Percentiles rank a stretch among this genome's conserved stretches.
Conservation (phyloP, 2,797 vertebrate species). For the Sternotherus odoratus region DNA sequence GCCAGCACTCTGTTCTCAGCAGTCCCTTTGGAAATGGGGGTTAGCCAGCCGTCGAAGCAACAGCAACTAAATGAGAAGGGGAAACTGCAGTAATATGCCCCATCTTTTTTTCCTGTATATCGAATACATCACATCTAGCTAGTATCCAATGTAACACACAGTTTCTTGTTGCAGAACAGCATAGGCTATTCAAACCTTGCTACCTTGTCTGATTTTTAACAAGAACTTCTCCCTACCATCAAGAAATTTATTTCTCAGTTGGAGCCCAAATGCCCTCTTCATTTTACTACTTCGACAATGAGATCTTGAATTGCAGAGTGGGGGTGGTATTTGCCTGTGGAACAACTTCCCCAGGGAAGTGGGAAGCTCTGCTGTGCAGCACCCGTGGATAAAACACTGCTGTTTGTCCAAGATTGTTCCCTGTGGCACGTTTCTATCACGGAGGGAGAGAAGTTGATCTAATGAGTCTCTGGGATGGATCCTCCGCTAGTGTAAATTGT, state of each 20-base stretch:
- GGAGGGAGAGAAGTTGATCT: neutral
- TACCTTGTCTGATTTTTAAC: neutral
- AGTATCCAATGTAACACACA: accelerated
- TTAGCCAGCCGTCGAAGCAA: neutral
- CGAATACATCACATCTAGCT: neutral
- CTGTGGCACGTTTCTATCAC: neutral
- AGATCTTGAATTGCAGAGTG: constrained; percentile 3
- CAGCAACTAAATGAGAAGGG: neutral
- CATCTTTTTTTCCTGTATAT: neutral
- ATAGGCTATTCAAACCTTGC: constrained; percentile 1
- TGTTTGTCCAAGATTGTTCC: neutral
- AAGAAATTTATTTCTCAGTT: constrained; percentile 15
- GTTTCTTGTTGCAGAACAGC: neutral
- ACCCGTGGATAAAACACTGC: neutral
- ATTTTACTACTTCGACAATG: neutral
- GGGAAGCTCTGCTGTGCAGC: neutral
- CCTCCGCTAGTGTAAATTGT: neutral
- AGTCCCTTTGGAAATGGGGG: neutral
- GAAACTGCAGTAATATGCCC: neutral
- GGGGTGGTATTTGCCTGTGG: neutral
- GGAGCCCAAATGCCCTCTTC: neutral
- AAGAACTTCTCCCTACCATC: neutral
- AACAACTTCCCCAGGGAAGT: neutral
- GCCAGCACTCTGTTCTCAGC: constrained; percentile 20
- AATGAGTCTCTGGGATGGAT: neutral